A percentile compares a stretch with the other conserved stretches of the same genome.
These are phyloP conservation scores for Sisyra terminalis DNA, from an alignment of 2,888 invertebrate species.

Conservation along the genomic window DNA sequence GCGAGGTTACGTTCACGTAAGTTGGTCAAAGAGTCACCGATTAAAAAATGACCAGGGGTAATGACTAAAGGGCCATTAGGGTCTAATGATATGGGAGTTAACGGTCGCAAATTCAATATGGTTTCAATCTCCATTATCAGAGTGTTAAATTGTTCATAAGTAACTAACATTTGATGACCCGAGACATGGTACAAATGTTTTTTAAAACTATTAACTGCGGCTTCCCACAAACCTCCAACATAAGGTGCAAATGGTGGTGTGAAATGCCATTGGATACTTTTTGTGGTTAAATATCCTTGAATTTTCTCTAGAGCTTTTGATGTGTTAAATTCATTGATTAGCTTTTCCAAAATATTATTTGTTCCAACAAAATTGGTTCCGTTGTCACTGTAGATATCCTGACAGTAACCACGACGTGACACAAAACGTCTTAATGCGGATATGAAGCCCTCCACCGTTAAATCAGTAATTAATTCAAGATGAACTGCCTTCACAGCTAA, in stretches of 20 bases:
- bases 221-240: slow-evolving; percentile 3
- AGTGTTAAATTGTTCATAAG: slow-evolving; percentile 17
- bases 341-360: neutral
- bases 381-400: slow-evolving; percentile 10
- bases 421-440: slow-evolving; percentile 10
- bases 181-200: slow-evolving; percentile 3
- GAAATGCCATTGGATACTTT: slow-evolving; percentile 1
- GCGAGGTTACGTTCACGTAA: slow-evolving; percentile 6
- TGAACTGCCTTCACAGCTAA: slow-evolving; percentile 13
- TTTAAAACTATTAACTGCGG: slow-evolving; percentile 7
- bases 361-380: slow-evolving; percentile 10
- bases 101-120: slow-evolving; percentile 12
- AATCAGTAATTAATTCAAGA: slow-evolving; percentile 11
- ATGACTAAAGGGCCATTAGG: slow-evolving; percentile 8
- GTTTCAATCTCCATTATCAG: slow-evolving; percentile 12
- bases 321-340: neutral
- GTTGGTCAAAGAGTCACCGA: slow-evolving; percentile 11
- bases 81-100: slow-evolving; percentile 9
- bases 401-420: slow-evolving; percentile 8
- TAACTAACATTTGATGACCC: slow-evolving; percentile 11
- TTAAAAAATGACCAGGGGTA: slow-evolving; percentile 11
- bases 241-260: neutral
- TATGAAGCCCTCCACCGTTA: slow-evolving; percentile 11
- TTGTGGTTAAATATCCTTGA: neutral
- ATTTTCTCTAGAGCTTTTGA: neutral